Evolutionary conservation across 2,113 vertebrate genomes (phyloP).

Genomic region (Nettapus auritus): DNA sequence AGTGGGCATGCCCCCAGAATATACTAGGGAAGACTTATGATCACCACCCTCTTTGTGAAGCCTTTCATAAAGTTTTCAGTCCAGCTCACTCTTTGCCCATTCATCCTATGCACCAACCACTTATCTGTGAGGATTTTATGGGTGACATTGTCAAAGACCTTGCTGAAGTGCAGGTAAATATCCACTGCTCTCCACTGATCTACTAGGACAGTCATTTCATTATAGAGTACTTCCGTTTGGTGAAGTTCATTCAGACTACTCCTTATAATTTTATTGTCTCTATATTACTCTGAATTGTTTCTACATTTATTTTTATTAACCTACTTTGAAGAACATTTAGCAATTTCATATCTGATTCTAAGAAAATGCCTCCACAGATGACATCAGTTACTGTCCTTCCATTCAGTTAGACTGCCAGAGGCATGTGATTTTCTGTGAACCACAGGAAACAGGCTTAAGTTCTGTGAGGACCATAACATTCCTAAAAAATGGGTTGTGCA

Average conservation of each 20-base stretch:
- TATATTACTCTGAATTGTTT: not conserved
- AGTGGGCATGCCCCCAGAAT: rapidly evolving
- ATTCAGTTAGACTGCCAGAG: not conserved
- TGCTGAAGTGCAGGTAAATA: not conserved
- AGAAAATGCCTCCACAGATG: not conserved
- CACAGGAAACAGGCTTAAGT: not conserved
- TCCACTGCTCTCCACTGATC: not conserved
- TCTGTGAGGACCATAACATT: rapidly evolving
- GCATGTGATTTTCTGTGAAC: not conserved
- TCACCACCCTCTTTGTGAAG: not conserved
- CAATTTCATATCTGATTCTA: not conserved
- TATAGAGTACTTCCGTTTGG: not conserved
- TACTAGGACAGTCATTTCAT: not conserved
- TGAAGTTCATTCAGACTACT: not conserved
- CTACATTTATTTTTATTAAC: not conserved
- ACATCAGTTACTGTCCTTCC: not conserved
- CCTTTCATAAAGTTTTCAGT: rapidly evolving
- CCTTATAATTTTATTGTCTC: not conserved
- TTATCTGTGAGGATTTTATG: not conserved
- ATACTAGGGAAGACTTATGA: not conserved
- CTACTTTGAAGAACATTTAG: not conserved
- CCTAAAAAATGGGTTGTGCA: not conserved
- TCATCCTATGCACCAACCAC: not conserved
- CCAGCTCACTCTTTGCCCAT: not conserved
- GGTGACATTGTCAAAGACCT: not conserved